Conservation (phyloP, 1,140 invertebrate species). For the Cydia splendana region DNA sequence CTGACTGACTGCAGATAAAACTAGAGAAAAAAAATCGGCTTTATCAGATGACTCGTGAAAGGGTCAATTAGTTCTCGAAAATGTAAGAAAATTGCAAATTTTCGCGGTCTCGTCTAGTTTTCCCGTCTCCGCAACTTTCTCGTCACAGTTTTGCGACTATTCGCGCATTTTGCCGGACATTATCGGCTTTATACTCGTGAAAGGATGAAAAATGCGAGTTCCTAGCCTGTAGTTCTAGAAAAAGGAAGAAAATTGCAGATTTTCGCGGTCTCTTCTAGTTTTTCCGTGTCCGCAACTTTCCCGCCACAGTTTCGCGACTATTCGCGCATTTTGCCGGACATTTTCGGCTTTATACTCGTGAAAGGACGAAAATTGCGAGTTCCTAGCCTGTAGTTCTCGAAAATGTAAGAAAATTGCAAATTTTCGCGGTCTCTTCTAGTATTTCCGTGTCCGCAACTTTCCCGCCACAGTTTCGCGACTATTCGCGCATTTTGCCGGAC, state of each 20-base stretch:
- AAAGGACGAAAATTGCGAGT: too few relatives aligned
- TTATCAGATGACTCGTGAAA: too few relatives aligned
- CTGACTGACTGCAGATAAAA: too few relatives aligned
- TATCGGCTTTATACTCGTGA: background rate
- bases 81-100: too few relatives aligned
- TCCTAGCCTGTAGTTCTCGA: too few relatives aligned
- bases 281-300: background rate
- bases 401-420: too few relatives aligned
- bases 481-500: background rate
- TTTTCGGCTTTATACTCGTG: background rate
- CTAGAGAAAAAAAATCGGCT: too few relatives aligned
- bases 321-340: constrained; percentile 20
- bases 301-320: constrained; percentile 9
- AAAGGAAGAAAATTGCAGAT: too few relatives aligned
- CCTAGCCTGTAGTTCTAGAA: too few relatives aligned
- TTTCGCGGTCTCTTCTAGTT: background rate
- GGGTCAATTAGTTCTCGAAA: too few relatives aligned
- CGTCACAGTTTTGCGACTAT: constrained; percentile 7
- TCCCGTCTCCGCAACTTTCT: background rate
- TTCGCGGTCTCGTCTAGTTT: background rate
- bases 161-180: constrained; percentile 17
- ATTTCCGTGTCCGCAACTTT: background rate
- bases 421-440: background rate
- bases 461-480: background rate
- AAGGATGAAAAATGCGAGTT: too few relatives aligned